Conservation (phyloP, 2,888 invertebrate genomes). For the Spialia ferax region DNA sequence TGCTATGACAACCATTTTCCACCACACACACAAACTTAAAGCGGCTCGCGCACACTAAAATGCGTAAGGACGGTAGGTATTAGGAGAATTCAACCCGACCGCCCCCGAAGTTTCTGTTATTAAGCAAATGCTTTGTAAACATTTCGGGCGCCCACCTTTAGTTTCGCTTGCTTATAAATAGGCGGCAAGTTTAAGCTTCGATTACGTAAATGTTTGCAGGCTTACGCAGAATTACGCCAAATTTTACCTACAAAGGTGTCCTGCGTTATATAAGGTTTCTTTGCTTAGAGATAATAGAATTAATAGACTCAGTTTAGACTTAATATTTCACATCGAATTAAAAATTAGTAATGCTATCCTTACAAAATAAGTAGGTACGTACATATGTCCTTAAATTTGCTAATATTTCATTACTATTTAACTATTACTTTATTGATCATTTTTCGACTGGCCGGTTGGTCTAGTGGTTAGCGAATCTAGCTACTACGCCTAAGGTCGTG, state of each 20-base stretch:
- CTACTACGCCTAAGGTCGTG: no score
- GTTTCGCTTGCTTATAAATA: constrained; percentile 76
- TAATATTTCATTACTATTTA: no score
- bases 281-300: background rate
- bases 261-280: background rate
- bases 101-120: constrained; percentile 82
- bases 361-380: no score
- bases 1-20: constrained; percentile 76
- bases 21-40: constrained; percentile 60
- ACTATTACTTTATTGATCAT: no score
- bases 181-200: constrained; percentile 76
- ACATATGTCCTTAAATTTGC: no score
- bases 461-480: no score
- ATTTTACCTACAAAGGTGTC: background rate
- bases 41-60: constrained; percentile 56
- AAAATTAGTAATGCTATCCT: no score
- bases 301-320: no score
- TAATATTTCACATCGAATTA: no score
- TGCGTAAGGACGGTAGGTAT: constrained; percentile 67
- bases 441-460: no score
- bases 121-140: constrained; percentile 87
- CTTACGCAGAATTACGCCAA: background rate
- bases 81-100: constrained; percentile 82
- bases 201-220: constrained; percentile 44
- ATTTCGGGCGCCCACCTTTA: constrained; percentile 82